A percentile compares a stretch with the other conserved stretches of the same genome.
Evolutionary conservation across 2,888 invertebrate species (phyloP).

Genomic region (Melinopterus prodromus): DNA sequence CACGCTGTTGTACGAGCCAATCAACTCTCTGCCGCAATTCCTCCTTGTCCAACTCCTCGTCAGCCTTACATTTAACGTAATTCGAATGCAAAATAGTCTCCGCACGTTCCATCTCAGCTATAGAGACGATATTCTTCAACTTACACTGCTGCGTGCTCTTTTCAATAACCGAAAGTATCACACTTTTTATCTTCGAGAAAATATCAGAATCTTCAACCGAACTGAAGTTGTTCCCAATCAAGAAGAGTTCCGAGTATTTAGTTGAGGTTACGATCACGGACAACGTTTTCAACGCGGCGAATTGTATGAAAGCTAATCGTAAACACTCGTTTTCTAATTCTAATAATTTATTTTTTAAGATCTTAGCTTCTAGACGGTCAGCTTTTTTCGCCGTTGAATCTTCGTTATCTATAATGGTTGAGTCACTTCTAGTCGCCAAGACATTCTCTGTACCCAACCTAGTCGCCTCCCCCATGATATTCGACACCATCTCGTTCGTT

Average conservation of each 20-base stretch:
- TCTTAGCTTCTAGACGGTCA: conserved; percentile 48
- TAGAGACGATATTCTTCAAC: conserved; percentile 59
- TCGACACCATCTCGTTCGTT: conserved; percentile 63
- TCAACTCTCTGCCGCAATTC: conserved; percentile 47
- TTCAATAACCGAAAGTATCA: conserved; percentile 59
- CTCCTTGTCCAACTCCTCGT: conserved; percentile 55
- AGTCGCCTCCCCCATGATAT: conserved; percentile 64
- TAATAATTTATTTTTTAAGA: conserved; percentile 57
- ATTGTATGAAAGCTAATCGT: conserved; percentile 64
- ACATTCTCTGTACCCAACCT: conserved; percentile 55
- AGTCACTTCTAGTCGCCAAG: conserved; percentile 39
- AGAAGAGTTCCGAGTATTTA: conserved; percentile 65
- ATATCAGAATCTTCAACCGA: conserved; percentile 46
- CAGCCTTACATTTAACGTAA: conserved; percentile 56
- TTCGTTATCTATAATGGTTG: conserved; percentile 41
- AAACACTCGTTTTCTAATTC: conserved; percentile 61
- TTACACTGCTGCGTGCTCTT: conserved; percentile 62
- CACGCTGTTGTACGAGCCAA: conserved; percentile 39
- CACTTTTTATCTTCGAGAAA: conserved; percentile 53
- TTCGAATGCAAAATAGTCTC: conserved; percentile 60
- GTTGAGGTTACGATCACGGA: conserved; percentile 63
- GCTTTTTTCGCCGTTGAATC: conserved; percentile 39
- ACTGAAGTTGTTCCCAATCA: conserved; percentile 59
- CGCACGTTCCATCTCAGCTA: conserved; percentile 62
- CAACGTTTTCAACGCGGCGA: conserved; percentile 66